These are phyloP conservation scores for Sanderia malayensis DNA, from an alignment of 30 jellyfish, hydroid and myxozoan species.

Conservation along the genomic window DNA sequence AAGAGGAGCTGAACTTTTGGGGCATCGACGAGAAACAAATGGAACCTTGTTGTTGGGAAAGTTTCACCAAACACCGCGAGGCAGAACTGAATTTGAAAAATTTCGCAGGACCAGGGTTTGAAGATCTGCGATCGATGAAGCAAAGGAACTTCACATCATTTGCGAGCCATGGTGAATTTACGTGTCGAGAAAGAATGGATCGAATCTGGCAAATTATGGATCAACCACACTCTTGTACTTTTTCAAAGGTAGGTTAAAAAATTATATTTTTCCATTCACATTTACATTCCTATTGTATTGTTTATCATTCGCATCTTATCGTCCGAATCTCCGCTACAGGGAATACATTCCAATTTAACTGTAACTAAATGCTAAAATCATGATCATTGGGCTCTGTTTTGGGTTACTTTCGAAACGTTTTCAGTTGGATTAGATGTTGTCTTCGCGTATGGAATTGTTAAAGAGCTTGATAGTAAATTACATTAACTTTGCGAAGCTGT, in stretches of 20 bases:
- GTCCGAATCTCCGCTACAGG: too few species aligned
- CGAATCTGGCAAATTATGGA: slow-evolving; percentile 80
- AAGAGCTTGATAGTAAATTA: too few species aligned
- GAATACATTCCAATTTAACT: too few species aligned
- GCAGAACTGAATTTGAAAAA: slow-evolving; percentile 89
- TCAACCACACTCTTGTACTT: slow-evolving; percentile 89
- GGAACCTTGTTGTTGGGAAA: slow-evolving; percentile 99
- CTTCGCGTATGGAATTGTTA: too few species aligned
- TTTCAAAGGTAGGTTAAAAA: slow-evolving; percentile 71
- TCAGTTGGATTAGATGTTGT: too few species aligned
- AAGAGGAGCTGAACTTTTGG: slow-evolving; percentile 97
- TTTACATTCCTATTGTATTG: too few species aligned
- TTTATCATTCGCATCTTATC: too few species aligned
- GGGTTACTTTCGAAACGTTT: too few species aligned
- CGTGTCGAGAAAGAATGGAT: slow-evolving; percentile 56
- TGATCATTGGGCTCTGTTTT: too few species aligned
- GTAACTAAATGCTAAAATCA: too few species aligned
- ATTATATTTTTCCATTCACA: too few species aligned
- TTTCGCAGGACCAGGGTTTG: slow-evolving; percentile 97
- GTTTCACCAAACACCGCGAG: slow-evolving; percentile 92
- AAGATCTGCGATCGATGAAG: slow-evolving; percentile 60
- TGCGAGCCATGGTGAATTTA: slow-evolving; percentile 36
- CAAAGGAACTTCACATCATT: slow-evolving; percentile 52
- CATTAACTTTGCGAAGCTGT: too few species aligned
- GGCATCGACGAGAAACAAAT: slow-evolving; percentile 98